These are phyloP conservation scores for Nasua narica DNA, from an alignment of 2,797 vertebrate genomes.

Conservation along the genomic window DNA sequence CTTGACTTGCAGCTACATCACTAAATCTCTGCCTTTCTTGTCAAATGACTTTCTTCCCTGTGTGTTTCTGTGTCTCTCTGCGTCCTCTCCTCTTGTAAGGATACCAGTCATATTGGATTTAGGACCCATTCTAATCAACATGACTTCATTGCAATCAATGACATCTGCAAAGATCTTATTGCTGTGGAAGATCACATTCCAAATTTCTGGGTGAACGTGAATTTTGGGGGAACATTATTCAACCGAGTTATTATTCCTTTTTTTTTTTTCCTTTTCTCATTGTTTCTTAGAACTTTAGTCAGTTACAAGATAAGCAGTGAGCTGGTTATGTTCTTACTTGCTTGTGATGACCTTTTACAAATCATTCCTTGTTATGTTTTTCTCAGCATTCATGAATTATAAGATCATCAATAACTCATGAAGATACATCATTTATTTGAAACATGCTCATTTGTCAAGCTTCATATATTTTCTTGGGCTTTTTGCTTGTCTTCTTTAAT, in stretches of 20 bases:
- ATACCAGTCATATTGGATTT: background rate
- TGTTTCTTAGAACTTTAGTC: conserved; percentile 29
- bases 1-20: background rate
- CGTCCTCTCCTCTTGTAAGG: background rate
- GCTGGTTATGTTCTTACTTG: background rate
- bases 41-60: background rate
- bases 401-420: conserved; percentile 42
- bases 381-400: conserved; percentile 39
- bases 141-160: background rate
- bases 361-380: conserved; percentile 28
- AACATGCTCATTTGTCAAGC: conserved; percentile 22
- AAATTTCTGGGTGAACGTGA: background rate
- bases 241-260: background rate
- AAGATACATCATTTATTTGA: conserved; percentile 32
- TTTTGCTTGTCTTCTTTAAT: conserved; percentile 60
- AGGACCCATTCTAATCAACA: background rate
- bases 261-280: background rate
- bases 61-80: background rate
- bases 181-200: background rate
- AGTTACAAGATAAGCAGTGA: background rate
- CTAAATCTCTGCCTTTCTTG: background rate
- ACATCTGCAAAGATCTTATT: background rate
- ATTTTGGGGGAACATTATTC: background rate
- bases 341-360: conserved; percentile 18
- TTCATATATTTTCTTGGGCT: conserved; percentile 24